Evolutionary conservation across 1,140 invertebrate genomes (phyloP), one percentile per base, ranked within the genome.

Genomic region (Chrysoperla carnea): DNA sequence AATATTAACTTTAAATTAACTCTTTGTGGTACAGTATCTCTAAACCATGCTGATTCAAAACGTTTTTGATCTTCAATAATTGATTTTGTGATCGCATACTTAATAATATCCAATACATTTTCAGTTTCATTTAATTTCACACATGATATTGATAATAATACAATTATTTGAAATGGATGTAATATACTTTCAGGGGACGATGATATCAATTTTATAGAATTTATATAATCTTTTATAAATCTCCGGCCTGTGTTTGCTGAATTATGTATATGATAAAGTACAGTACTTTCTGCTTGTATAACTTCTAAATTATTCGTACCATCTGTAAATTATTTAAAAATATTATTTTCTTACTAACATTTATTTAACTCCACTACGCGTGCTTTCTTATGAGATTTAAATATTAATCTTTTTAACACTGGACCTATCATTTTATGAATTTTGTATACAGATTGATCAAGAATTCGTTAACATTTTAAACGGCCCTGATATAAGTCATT

Each of bases 221-320:
- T 59, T n/a, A 73, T 49, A 29, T 70, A 68, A 39, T 73, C 64
- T 47, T 57, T 64, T 9, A 70, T 59, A 42, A 52, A 63, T 36
- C 64, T 58, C 12, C 66, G 58, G 43, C 66, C 63, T 13, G 66
- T 42, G 39, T 62, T 53, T 5, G 65, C 61, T 9, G 61, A 59
- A 45, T 67, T 62, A 47, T 68, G 62, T 28, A 74, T 68, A 39
- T 74, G 63, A 48, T 66, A 74, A 0, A 75, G 51, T 14, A 75
- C 63, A n/a, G 64, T 70, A 41, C 64, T 66, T 56, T 74, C 70
- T 27, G 59, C 50, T 41, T 67, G 55, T 48, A 53, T 29, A 27
- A 36, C 36, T 35, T 57, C 50, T 29, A 63, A 59, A 43, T 61
- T 57, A 13, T 53, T 54, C 36, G 52, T 56, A 6, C 43, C 46